Percentiles rank a stretch among this genome's conserved stretches.
Evolutionary conservation across 2,113 vertebrate species (phyloP).

Genomic region (Zosterops borbonicus): DNA sequence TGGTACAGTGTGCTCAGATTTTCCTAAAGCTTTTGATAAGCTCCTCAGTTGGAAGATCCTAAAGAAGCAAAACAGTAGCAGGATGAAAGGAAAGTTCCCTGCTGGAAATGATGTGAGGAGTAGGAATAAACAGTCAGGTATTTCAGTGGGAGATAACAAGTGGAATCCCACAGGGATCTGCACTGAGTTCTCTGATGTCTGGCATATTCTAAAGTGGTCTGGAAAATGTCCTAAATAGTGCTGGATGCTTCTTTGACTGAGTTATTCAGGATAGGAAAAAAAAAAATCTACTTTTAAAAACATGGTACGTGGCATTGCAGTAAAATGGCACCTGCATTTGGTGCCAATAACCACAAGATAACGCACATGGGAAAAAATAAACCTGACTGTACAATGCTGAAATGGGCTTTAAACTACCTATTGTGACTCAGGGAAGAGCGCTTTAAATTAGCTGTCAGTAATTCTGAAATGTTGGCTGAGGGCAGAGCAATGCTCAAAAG

Average conservation of each 20-base stretch:
- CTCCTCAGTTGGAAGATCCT: background rate
- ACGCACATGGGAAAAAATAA: background rate
- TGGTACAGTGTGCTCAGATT: background rate
- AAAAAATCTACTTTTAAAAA: background rate
- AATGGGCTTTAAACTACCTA: slow-evolving; percentile 5
- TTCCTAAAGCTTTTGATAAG: slow-evolving; percentile 28
- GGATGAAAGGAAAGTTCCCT: slow-evolving; percentile 21
- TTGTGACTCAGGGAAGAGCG: background rate
- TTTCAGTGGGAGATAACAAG: background rate
- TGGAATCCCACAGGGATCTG: background rate
- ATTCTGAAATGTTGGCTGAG: slow-evolving; percentile 2
- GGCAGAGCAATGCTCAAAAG: background rate
- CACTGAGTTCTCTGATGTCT: background rate
- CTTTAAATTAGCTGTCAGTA: slow-evolving; percentile 11
- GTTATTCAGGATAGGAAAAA: background rate
- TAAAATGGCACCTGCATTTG: background rate
- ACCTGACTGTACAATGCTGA: accelerated
- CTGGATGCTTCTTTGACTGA: background rate
- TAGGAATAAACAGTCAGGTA: background rate
- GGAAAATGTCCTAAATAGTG: background rate
- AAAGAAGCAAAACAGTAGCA: background rate
- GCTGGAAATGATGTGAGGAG: background rate
- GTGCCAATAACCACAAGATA: background rate
- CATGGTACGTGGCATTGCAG: accelerated
- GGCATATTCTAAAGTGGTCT: background rate